Conservation (phyloP, 2,888 invertebrate genomes). For the Aporophyla nigra region DNA sequence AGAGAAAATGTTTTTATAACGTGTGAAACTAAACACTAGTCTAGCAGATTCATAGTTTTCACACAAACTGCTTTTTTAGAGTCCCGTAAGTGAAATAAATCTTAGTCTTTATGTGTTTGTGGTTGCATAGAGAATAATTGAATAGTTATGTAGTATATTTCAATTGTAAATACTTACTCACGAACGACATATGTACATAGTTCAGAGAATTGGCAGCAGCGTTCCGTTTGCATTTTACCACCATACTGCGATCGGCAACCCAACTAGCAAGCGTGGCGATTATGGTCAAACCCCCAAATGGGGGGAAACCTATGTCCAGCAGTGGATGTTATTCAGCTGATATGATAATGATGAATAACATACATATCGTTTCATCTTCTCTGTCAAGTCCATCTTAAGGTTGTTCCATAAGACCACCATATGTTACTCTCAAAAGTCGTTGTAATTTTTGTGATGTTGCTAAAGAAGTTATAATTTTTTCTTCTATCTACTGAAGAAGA, state of each 20-base stretch:
- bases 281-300: too few species aligned
- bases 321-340: too few species aligned
- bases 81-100: slow-evolving; percentile 30
- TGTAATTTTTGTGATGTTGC: neutral
- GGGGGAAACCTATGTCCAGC: too few species aligned
- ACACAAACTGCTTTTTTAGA: slow-evolving; percentile 61
- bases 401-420: neutral
- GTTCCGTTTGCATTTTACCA: too few species aligned
- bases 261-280: too few species aligned
- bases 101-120: neutral
- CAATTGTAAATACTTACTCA: neutral
- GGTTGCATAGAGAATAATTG: neutral
- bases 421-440: neutral
- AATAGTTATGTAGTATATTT: too few species aligned
- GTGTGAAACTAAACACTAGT: slow-evolving; percentile 67
- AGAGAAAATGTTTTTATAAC: slow-evolving; percentile 73
- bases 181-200: neutral
- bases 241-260: too few species aligned
- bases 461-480: rapidly evolving
- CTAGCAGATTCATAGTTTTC: slow-evolving; percentile 60
- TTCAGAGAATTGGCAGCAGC: too few species aligned
- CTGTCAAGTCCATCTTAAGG: neutral
- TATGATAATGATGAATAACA: too few species aligned
- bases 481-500: neutral
- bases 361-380: neutral